Conservation (phyloP, 2,113 vertebrate genomes). For the Trichechus manatus region DNA sequence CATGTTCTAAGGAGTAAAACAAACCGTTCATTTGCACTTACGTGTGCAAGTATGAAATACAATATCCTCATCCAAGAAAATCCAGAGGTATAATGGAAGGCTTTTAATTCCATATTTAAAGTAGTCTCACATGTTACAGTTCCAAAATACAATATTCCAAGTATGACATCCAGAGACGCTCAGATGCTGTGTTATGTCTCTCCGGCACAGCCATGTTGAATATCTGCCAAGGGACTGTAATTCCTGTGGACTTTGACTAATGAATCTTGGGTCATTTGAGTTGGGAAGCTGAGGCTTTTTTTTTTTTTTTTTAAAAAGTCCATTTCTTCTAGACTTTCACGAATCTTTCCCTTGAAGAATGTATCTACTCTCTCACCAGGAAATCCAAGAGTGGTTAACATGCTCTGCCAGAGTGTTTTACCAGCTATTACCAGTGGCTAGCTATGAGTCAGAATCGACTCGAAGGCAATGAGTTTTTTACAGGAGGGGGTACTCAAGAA, state of each 20-base stretch:
- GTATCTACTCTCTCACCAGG: not conserved
- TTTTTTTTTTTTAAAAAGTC: not conserved
- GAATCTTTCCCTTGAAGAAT: not conserved
- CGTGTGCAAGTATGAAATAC: constrained; percentile 16
- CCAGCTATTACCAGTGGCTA: not conserved
- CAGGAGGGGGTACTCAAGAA: not conserved
- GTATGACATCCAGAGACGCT: not conserved
- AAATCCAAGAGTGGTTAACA: not conserved
- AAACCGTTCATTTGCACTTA: constrained; percentile 59
- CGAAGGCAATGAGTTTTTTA: no score
- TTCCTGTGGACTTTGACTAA: not conserved
- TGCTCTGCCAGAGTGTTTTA: not conserved
- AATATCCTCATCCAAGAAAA: constrained; percentile 41
- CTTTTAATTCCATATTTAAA: constrained; percentile 47
- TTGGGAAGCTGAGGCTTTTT: not conserved
- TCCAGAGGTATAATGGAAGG: constrained; percentile 24
- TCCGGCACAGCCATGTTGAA: constrained; percentile 51
- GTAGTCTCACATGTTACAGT: constrained; percentile 12
- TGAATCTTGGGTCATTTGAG: constrained; percentile 51
- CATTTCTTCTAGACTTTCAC: not conserved
- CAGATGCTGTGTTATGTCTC: not conserved
- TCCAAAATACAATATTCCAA: constrained; percentile 37
- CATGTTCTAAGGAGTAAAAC: constrained; percentile 36
- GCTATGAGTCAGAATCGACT: no score
- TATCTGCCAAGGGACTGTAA: constrained; percentile 31